These are phyloP conservation scores for Cephonodes hylas DNA, from an alignment of 2,888 invertebrate genomes.

Conservation along the genomic window DNA sequence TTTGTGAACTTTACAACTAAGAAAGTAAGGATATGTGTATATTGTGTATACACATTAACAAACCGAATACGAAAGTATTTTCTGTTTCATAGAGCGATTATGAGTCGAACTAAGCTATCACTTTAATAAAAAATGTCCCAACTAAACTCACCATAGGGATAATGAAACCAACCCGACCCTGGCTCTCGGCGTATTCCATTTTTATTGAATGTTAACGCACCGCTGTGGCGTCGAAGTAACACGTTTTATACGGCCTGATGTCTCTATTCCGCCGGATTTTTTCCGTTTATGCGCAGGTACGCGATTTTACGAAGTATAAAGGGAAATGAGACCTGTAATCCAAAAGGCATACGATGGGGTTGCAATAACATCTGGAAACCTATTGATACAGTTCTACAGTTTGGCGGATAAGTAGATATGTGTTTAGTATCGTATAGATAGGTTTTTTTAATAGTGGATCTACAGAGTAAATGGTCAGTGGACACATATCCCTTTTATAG, in stretches of 20 bases:
- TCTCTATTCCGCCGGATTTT: constrained; percentile 2
- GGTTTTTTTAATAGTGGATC: too few relatives aligned
- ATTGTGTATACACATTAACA: too few relatives aligned
- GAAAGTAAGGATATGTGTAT: too few relatives aligned
- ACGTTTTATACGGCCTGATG: not conserved
- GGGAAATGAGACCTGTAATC: not conserved
- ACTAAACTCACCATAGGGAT: too few relatives aligned
- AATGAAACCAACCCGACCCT: too few relatives aligned
- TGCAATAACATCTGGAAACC: not conserved
- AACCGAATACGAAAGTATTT: too few relatives aligned
- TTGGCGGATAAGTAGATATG: not conserved
- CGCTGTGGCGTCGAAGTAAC: constrained; percentile 1
- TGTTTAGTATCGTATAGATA: not conserved
- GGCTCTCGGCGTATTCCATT: not conserved
- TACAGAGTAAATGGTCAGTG: too few relatives aligned
- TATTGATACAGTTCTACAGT: not conserved
- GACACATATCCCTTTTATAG: too few relatives aligned
- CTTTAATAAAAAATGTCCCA: too few relatives aligned
- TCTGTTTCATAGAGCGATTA: too few relatives aligned
- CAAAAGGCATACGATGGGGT: not conserved
- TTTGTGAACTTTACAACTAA: too few relatives aligned
- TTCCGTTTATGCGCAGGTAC: not conserved
- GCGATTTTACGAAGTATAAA: not conserved
- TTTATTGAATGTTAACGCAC: constrained; percentile 27
- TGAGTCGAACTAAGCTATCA: too few relatives aligned